These are phyloP conservation scores for Tricholaema leucomelas DNA, from an alignment of 2,113 vertebrate species.

Conservation along the genomic window DNA sequence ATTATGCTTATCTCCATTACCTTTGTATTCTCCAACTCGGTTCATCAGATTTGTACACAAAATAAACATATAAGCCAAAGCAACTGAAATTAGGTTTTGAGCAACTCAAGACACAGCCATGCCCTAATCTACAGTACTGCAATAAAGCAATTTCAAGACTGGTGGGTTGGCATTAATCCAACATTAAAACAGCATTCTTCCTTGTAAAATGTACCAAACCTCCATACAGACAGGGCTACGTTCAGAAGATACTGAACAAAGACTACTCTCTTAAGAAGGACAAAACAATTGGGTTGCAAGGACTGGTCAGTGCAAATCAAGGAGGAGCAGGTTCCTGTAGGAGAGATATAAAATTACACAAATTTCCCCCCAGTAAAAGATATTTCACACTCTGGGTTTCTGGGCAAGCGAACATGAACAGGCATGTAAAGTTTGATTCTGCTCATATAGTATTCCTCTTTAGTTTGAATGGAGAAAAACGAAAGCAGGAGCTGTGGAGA, in stretches of 20 bases:
- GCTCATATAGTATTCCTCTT: not conserved
- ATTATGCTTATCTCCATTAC: not conserved
- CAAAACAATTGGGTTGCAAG: not conserved
- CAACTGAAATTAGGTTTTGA: not conserved
- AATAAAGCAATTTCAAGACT: not conserved
- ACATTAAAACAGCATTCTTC: not conserved
- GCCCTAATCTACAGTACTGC: not conserved
- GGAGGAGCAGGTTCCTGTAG: not conserved
- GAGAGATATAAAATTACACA: not conserved
- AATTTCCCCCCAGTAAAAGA: not conserved
- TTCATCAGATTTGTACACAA: not conserved
- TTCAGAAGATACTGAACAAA: not conserved
- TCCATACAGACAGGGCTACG: not conserved
- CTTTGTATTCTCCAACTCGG: not conserved
- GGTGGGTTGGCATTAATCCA: not conserved
- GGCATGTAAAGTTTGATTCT: not conserved
- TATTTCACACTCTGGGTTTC: not conserved
- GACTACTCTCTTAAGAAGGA: not conserved
- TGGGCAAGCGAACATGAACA: not conserved
- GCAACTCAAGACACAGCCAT: not conserved
- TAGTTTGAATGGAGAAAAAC: constrained; percentile 63
- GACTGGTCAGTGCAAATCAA: not conserved
- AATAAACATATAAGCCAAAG: not conserved
- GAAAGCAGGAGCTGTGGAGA: constrained; percentile 65
- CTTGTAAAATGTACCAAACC: not conserved